Base-by-base conservation (phyloP, 2,888 invertebrate genomes). In the Sylvicola cinctus region DNA sequence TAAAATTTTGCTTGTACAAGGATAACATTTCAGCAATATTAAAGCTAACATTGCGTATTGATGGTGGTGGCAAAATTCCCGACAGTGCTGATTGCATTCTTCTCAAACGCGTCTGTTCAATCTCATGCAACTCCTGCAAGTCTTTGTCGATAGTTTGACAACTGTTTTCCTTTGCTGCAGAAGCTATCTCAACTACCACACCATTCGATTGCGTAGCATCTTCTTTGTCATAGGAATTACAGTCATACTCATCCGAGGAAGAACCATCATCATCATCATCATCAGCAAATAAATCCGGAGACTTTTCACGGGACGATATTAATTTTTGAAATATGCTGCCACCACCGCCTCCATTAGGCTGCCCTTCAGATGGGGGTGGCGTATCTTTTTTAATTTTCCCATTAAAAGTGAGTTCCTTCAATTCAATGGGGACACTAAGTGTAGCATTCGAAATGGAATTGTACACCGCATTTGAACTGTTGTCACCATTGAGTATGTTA, bases 241-340 rank as follows among this genome's bases (percentile, higher is more conserved):
- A n/a, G 4, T 20, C 20, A 8, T 8, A 20, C 20, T 20, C 20
- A 20, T 20, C 20, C 8, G 20, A 4, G 20, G 20, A 20, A 20
- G n/a, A n/a, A n/a, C 54, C 1, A 6, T 53, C 54, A 3, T 52
- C 56, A 30, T 60, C 62, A 34, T 68, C 70, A 29, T 65, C 66
- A 38, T 70, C 70, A 38, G 66, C 69, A 49, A 76, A 76, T 47
- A 77, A 58, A 46, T 76, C 74, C 0, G 76, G 76, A 34, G 70
- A 70, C 20, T 47, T 49, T 46, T 54, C 56, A 38, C 12, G 29
- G 12, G 20, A 27, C 12, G 27, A 29, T 16, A 17, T 11, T n/a
- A n/a, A n/a, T 4, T 29, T 34, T 23, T 6, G 3, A 13, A 5
- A 8, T 25, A 25, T 28, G 12, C n/a, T 28, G 28, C 14, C 10